Evolutionary conservation across 2,113 vertebrate species (phyloP).

Genomic region (Thunnus maccoyii): DNA sequence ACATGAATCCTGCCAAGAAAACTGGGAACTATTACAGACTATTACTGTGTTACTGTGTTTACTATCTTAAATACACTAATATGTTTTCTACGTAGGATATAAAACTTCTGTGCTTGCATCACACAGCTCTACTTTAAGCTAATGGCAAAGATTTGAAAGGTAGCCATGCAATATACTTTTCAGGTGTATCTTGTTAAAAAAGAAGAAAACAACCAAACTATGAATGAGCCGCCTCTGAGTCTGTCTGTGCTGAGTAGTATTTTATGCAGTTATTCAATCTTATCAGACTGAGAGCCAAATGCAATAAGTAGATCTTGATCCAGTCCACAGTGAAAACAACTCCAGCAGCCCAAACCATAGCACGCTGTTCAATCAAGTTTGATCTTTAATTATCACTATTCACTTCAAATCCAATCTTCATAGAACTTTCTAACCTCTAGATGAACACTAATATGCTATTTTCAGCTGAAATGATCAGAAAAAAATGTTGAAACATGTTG

Average conservation of each 20-base stretch:
- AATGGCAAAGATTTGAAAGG: conserved; percentile 3
- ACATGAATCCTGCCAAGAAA: not conserved
- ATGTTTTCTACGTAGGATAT: no score
- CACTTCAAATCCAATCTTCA: not conserved
- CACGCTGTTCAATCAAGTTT: no score
- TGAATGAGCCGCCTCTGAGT: no score
- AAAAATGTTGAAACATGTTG: not conserved
- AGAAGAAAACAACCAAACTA: no score
- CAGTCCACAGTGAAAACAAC: no score
- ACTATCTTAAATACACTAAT: no score
- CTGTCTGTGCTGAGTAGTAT: not conserved
- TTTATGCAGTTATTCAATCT: not conserved
- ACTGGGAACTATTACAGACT: not conserved
- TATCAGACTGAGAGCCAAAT: not conserved
- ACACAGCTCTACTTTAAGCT: not conserved
- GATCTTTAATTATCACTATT: not conserved
- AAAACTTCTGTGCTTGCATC: conserved; percentile 1
- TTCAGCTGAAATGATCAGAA: not conserved
- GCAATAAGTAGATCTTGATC: not conserved
- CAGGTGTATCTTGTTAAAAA: no score
- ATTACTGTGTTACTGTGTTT: no score
- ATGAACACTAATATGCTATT: no score
- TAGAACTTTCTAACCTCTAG: not conserved
- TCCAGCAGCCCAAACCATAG: not conserved
- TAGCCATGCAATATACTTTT: not conserved